phyloP scores from a whole-genome alignment of 2,113 vertebrate genomes.

The Pithys albifrons region DNA sequence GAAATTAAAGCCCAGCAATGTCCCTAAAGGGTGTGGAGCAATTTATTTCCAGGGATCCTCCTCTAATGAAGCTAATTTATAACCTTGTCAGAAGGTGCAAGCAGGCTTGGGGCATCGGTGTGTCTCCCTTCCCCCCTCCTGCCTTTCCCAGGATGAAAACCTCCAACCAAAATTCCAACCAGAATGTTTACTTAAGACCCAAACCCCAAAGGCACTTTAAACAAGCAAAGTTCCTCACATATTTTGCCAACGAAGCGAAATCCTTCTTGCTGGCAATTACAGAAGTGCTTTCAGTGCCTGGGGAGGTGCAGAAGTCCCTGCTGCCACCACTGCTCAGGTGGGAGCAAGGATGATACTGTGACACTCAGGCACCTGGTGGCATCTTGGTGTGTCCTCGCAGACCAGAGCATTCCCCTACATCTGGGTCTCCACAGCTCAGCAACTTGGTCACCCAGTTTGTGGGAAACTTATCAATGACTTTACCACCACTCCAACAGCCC shows the following conservation, averaged over 20 bases:
- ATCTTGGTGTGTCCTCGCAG: not conserved
- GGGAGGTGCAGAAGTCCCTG: not conserved
- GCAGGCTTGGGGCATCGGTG: not conserved
- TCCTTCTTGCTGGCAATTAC: not conserved
- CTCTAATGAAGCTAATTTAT: conserved; percentile 60
- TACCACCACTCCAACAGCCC: not conserved
- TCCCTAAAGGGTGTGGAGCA: conserved; percentile 18
- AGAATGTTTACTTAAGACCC: conserved; percentile 51
- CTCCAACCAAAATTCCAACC: conserved; percentile 19
- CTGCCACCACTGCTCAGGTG: rapidly evolving
- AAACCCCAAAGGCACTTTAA: conserved; percentile 42
- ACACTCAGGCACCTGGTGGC: not conserved
- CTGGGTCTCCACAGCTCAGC: not conserved
- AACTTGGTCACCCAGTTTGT: not conserved
- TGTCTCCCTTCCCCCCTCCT: not conserved
- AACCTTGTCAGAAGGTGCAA: conserved; percentile 40
- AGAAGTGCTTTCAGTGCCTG: not conserved
- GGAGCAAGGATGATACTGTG: not conserved
- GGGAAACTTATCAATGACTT: not conserved
- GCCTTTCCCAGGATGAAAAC: not conserved
- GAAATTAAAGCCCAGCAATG: not conserved
- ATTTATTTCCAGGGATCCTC: conserved; percentile 50
- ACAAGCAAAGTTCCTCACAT: conserved; percentile 25
- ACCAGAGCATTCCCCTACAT: not conserved
- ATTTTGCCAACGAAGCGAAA: not conserved